Evolutionary conservation across 1,140 invertebrate species (phyloP), one percentile per base, ranked within the genome.

Genomic region (Ganaspis sp.): DNA sequence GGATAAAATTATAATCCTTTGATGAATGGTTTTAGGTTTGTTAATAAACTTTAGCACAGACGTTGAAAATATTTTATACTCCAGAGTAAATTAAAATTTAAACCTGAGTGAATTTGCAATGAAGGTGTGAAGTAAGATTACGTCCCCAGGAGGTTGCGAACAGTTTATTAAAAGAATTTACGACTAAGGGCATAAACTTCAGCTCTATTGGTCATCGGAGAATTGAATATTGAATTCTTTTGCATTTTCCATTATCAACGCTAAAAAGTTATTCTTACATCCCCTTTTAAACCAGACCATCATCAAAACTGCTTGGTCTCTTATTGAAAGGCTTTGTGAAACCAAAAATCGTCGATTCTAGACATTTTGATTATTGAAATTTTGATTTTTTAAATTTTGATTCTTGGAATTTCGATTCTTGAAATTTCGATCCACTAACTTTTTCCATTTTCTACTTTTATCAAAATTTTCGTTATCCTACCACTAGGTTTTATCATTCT

Each of bases 141-240:
- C 26, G n/a, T 29, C 23, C 58, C 26, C 6, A 64, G 58, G 23
- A 1, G 58, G 26, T 26, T 64, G 58, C 23, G 15, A 49, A 21
- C 3, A 26, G 45, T 49, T 49, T 49, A 49, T 49, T 64, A 29
- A 64, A 64, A n/a, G 6, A 64, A 29, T n/a, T 64, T 64, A 64
- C 26, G 23, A 29, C 58, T 26, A n/a, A 29, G 15, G 29, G n/a
- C 26, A 64, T 64, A 64, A 64, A 64, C 26, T 64, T 64, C 23
- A 64, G 11, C 6, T 29, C 23, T 12, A 17, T 3, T 15, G 12
- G 26, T 64, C 23, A n/a, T 64, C 26, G 23, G 26, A 1, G 23
- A 6, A 64, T 26, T 64, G 23, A 64, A 64, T 29, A 64, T 64
- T 8, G 11, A 64, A n/a, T 64, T 64, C 1, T n/a, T 34, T 34